These are phyloP conservation scores for Morpho deidamia DNA, from an alignment of 2,888 invertebrate species.

Conservation along the genomic window DNA sequence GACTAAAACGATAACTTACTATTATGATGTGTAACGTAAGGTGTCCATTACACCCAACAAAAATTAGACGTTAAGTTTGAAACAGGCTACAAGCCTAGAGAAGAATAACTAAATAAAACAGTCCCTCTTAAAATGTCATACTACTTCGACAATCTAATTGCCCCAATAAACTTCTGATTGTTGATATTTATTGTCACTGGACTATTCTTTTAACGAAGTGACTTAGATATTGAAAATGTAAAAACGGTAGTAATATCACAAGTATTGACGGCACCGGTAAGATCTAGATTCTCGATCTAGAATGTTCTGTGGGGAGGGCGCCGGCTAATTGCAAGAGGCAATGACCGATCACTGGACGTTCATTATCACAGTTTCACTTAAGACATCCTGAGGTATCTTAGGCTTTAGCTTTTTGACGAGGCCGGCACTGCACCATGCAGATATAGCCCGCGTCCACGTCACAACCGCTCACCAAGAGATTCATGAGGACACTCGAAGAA, in stretches of 20 bases:
- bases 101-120: conserved; percentile 47
- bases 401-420: conserved; percentile 69
- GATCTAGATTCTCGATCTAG: conserved; percentile 40
- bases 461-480: conserved; percentile 96
- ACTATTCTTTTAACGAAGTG: conserved; percentile 31
- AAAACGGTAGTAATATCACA: conserved; percentile 57
- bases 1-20: conserved; percentile 44
- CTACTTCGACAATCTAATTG: conserved; percentile 34
- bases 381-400: conserved; percentile 36
- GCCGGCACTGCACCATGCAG: conserved; percentile 86
- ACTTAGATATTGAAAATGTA: conserved; percentile 38
- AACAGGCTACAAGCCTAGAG: conserved; percentile 48
- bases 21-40: conserved; percentile 39
- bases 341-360: conserved; percentile 68
- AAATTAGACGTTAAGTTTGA: conserved; percentile 8
- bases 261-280: conserved; percentile 57
- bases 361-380: conserved; percentile 63
- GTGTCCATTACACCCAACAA: conserved; percentile 7
- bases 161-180: conserved; percentile 30
- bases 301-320: conserved; percentile 18
- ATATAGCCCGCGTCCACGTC: conserved; percentile 96
- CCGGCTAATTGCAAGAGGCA: conserved; percentile 21
- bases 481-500: conserved; percentile 92
- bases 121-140: conserved; percentile 38
- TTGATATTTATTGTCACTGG: conserved; percentile 33